Percentiles rank a stretch among this genome's conserved stretches.
Conservation (phyloP, 2,113 vertebrate genomes). For the Eubucco bourcierii region DNA sequence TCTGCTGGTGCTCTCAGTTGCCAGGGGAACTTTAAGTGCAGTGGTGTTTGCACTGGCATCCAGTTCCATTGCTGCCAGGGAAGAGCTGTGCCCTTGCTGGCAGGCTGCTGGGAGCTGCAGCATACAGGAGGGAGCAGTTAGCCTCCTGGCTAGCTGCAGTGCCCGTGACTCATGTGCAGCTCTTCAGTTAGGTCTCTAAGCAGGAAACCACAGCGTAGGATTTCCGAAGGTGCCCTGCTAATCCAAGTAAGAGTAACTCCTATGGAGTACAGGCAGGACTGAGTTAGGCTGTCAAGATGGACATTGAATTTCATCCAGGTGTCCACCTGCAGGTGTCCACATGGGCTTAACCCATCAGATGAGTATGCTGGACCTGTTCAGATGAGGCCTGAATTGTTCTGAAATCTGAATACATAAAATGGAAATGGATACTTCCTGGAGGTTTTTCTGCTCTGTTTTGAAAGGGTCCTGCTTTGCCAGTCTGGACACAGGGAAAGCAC, state of each 20-base stretch:
- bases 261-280: neutral
- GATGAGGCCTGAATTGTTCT: neutral
- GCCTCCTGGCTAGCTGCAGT: neutral
- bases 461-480: conserved; percentile 2
- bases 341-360: neutral
- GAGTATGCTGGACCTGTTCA: neutral
- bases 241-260: neutral
- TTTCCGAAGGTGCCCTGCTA: neutral
- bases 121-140: neutral
- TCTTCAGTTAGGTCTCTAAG: neutral
- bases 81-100: neutral
- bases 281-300: neutral
- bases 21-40: neutral
- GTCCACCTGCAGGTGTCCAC: neutral
- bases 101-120: neutral
- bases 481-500: neutral
- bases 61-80: neutral
- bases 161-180: neutral
- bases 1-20: neutral
- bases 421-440: neutral
- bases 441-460: conserved; percentile 24
- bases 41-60: neutral
- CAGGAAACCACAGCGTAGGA: neutral
- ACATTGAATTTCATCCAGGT: neutral
- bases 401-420: neutral